Conservation (phyloP, 2,797 vertebrate species). For the Smutsia gigantea region DNA sequence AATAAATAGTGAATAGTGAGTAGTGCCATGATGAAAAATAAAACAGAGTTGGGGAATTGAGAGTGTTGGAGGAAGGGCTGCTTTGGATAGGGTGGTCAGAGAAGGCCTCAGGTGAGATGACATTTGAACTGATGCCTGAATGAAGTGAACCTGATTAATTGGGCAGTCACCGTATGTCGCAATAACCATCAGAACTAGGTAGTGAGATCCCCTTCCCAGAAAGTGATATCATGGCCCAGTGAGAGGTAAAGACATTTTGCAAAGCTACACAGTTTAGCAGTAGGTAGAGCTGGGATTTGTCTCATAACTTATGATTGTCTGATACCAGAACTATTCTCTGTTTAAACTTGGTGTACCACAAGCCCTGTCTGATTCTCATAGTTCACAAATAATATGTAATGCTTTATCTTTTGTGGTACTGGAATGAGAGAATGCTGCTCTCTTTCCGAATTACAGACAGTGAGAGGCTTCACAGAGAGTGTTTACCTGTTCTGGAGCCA, state of each 20-base stretch:
- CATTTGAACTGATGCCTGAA: not conserved
- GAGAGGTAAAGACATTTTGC: not conserved
- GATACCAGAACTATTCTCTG: not conserved
- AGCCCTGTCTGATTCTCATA: not conserved
- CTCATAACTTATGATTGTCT: conserved; percentile 18
- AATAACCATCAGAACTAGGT: not conserved
- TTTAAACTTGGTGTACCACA: not conserved
- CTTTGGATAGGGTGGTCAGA: not conserved
- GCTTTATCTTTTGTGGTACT: not conserved
- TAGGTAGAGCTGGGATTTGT: not conserved
- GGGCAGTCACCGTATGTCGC: not conserved
- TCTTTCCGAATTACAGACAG: not conserved
- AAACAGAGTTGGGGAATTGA: not conserved
- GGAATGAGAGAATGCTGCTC: not conserved
- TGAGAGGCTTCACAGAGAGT: not conserved
- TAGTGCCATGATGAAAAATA: not conserved
- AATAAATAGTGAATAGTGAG: not conserved
- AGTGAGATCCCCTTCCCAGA: not conserved
- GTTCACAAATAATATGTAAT: not conserved
- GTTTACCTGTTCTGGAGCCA: not conserved
- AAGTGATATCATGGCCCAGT: not conserved
- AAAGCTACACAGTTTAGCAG: not conserved
- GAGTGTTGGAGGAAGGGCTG: not conserved
- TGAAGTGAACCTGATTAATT: not conserved
- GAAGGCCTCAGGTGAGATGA: not conserved